These are phyloP conservation scores for Ditylenchus dipsaci DNA, from an alignment of 1,140 invertebrate species.

Conservation along the genomic window DNA sequence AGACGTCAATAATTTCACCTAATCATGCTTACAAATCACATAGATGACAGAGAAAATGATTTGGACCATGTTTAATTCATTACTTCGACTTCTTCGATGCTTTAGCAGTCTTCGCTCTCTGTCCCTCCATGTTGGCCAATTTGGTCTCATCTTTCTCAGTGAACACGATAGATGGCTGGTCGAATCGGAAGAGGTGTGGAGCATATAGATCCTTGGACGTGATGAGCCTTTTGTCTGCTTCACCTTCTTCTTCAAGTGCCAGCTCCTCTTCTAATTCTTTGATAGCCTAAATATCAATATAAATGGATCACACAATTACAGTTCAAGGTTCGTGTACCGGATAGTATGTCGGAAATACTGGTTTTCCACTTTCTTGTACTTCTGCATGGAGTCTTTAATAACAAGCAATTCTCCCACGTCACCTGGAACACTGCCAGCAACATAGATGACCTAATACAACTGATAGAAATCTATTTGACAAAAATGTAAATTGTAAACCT, in stretches of 20 bases:
- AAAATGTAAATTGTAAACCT: conserved; percentile 11
- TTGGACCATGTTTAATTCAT: too few relatives aligned
- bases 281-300: too few relatives aligned
- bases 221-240: conserved; percentile 14
- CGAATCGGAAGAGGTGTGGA: conserved; percentile 46
- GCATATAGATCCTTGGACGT: conserved; percentile 42
- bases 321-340: too few relatives aligned
- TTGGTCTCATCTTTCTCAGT: conserved; percentile 48
- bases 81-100: conserved; percentile 44
- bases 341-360: conserved; percentile 51
- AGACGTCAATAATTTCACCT: too few relatives aligned
- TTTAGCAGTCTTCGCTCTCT: conserved; percentile 52
- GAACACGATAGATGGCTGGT: conserved; percentile 45
- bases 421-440: conserved; percentile 5
- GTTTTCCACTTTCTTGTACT: conserved; percentile 16
- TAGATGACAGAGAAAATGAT: too few relatives aligned
- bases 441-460: conserved; percentile 23
- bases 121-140: conserved; percentile 39
- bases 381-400: conserved; percentile 3
- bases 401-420: not conserved
- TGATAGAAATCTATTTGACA: conserved; percentile 46
- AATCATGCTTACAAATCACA: too few relatives aligned
- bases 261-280: not conserved
- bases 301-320: too few relatives aligned
- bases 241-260: conserved; percentile 4